Conservation (phyloP, 2,888 invertebrate species). For the Caenorhabditis becei region DNA sequence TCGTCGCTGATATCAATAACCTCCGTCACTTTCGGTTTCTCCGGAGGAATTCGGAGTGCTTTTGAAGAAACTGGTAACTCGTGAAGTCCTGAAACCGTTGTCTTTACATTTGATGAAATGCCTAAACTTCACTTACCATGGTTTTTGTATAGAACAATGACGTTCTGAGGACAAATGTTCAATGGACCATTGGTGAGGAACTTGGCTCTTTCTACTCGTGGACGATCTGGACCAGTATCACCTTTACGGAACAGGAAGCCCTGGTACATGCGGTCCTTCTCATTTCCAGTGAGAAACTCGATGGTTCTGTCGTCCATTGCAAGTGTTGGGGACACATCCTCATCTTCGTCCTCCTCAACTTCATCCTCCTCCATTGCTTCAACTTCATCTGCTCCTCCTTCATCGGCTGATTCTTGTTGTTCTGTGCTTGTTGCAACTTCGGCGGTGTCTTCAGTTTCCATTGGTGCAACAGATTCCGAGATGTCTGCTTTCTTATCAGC, state of each 20-base stretch:
- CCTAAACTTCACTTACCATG: not conserved
- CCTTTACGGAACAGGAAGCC: constrained; percentile 34
- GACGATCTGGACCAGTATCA: not conserved
- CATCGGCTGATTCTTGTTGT: not conserved
- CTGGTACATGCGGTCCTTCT: not conserved
- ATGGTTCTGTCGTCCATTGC: not conserved
- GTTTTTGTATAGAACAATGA: constrained; percentile 3
- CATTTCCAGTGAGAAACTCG: not conserved
- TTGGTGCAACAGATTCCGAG: too few species aligned
- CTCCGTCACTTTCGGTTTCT: too few species aligned
- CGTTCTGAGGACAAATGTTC: not conserved
- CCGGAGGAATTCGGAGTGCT: too few species aligned
- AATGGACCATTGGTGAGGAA: not conserved
- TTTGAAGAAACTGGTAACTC: too few species aligned
- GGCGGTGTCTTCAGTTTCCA: too few species aligned
- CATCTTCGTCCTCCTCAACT: not conserved
- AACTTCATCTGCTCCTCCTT: not conserved
- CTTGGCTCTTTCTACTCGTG: not conserved
- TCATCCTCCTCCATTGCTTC: too few species aligned
- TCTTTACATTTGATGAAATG: not conserved
- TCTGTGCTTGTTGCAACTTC: too few species aligned
- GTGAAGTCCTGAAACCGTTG: not conserved
- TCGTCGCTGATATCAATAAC: too few species aligned
- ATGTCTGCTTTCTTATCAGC: too few species aligned
- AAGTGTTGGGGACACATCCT: not conserved